phyloP scores from a whole-genome alignment of 2,113 vertebrate species.

The Mastomys coucha region DNA sequence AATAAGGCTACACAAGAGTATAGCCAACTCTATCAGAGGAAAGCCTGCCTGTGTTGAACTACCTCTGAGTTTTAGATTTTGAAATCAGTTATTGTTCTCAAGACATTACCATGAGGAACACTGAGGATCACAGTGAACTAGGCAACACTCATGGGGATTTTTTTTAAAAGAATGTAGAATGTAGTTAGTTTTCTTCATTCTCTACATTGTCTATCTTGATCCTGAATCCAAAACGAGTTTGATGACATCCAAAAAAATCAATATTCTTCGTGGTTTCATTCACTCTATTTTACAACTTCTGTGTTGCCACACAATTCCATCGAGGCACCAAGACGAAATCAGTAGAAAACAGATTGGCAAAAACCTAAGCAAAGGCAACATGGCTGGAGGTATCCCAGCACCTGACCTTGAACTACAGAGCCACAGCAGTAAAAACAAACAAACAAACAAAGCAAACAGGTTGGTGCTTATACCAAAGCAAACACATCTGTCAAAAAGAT shows the following conservation, averaged over 20 bases:
- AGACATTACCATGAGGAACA: slow-evolving; percentile 14
- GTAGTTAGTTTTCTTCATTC: slow-evolving; percentile 42
- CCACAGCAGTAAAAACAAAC: not conserved
- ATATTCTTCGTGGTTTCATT: not conserved
- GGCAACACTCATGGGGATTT: not conserved
- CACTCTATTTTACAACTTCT: not conserved
- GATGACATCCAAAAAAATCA: not conserved
- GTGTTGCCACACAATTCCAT: not conserved
- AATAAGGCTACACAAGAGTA: slow-evolving; percentile 50
- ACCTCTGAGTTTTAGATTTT: slow-evolving; percentile 43
- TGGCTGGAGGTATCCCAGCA: not conserved
- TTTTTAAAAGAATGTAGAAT: slow-evolving; percentile 17
- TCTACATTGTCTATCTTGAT: not conserved
- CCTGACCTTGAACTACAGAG: not conserved
- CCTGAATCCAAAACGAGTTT: slow-evolving; percentile 38
- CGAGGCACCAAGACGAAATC: not conserved
- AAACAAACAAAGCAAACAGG: not conserved
- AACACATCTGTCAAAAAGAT: not conserved
- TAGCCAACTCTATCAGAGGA: slow-evolving; percentile 45
- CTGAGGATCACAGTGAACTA: slow-evolving; percentile 19
- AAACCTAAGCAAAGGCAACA: not conserved
- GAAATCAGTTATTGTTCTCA: slow-evolving; percentile 45
- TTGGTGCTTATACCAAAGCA: not conserved
- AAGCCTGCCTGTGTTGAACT: slow-evolving; percentile 25
- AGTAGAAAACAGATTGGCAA: not conserved